A percentile compares a stretch with the other conserved stretches of the same genome.
phyloP scores from a whole-genome alignment of 2,888 invertebrate species.

The Amiota mariae region DNA sequence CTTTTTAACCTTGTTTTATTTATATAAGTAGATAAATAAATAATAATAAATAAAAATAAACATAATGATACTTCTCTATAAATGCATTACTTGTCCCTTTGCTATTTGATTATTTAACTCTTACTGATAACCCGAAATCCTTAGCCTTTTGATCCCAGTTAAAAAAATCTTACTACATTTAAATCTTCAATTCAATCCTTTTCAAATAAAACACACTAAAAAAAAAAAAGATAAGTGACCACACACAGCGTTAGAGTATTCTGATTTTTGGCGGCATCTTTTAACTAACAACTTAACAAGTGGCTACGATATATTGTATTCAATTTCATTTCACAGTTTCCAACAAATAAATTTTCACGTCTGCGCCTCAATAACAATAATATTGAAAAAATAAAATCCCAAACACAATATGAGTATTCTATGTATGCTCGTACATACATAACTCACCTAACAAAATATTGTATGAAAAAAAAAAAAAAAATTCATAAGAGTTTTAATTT shows the following conservation, averaged over 20 bases:
- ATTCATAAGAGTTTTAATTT: no score
- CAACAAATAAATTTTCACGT: constrained; percentile 10
- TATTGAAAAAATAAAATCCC: neutral
- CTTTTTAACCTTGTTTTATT: no score
- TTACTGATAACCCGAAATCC: no score
- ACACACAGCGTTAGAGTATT: constrained; percentile 9
- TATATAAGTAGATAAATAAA: no score
- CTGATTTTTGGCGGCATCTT: neutral
- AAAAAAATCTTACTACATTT: no score
- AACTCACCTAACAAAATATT: neutral
- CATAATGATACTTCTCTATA: no score
- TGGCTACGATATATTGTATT: neutral
- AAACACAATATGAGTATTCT: neutral
- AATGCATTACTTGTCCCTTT: no score
- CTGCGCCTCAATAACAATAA: neutral
- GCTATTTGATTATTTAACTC: no score
- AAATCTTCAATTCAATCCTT: neutral
- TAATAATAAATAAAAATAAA: no score
- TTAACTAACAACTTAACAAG: constrained; percentile 13
- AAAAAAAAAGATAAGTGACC: constrained; percentile 1
- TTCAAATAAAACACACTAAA: neutral
- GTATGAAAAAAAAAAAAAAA: no score
- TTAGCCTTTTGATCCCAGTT: no score
- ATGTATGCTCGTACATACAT: neutral
- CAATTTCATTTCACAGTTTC: constrained; percentile 19